Evolutionary conservation across 2,888 invertebrate genomes (phyloP).

Genomic region (Gymnosoma rotundatum): DNA sequence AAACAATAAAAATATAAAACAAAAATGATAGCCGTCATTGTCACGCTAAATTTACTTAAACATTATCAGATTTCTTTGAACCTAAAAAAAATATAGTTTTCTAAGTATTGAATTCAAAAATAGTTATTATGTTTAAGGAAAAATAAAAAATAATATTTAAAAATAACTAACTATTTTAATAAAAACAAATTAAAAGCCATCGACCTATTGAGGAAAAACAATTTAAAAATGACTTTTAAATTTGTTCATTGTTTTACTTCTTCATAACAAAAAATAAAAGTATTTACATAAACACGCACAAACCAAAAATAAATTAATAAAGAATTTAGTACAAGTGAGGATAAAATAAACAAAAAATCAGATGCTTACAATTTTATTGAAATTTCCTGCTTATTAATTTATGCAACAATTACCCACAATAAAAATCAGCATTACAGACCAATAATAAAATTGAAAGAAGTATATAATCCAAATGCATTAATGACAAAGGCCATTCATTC

Average conservation of each 20-base stretch:
- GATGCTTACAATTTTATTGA: constrained; percentile 72
- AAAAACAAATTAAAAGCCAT: not conserved
- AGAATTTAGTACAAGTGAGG: constrained; percentile 62
- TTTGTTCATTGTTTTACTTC: constrained; percentile 9
- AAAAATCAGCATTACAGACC: constrained; percentile 25
- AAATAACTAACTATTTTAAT: too few species aligned
- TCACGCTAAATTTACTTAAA: too few species aligned
- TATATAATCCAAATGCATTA: constrained; percentile 26
- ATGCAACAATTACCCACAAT: constrained; percentile 70
- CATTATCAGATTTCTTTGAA: too few species aligned
- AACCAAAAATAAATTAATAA: constrained; percentile 43
- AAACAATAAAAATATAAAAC: too few species aligned
- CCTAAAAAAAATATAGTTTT: too few species aligned
- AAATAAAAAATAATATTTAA: too few species aligned
- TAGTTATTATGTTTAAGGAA: too few species aligned
- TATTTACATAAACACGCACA: too few species aligned
- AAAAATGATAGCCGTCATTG: too few species aligned
- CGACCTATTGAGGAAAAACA: constrained; percentile 10
- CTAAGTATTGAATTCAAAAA: too few species aligned
- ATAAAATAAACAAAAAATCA: constrained; percentile 13
- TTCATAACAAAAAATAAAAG: constrained; percentile 35
- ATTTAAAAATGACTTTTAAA: not conserved
- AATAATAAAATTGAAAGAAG: constrained; percentile 20
- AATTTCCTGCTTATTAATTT: constrained; percentile 80
- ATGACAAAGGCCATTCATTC: constrained; percentile 33